These are phyloP conservation scores for Zosterops lateralis DNA, from an alignment of 2,113 vertebrate genomes.

Conservation along the genomic window DNA sequence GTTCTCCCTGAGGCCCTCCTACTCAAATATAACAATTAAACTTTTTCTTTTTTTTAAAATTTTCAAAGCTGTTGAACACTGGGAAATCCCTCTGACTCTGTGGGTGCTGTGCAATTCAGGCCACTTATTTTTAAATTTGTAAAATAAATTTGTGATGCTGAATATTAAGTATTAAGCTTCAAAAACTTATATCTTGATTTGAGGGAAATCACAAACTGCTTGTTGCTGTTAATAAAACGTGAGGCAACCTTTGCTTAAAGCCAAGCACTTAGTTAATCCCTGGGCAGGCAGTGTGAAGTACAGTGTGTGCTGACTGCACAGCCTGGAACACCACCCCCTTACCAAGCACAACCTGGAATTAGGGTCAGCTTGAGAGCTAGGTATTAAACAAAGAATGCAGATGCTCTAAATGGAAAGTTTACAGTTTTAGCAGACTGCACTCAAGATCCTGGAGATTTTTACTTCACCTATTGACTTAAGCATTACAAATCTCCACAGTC, in stretches of 20 bases:
- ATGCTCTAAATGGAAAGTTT: constrained; percentile 69
- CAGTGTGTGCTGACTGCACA: not conserved
- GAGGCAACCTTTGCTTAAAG: not conserved
- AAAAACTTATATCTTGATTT: not conserved
- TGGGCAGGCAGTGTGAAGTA: not conserved
- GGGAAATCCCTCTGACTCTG: not conserved
- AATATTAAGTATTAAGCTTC: not conserved
- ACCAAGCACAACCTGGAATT: constrained; percentile 34
- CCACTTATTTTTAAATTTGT: not conserved
- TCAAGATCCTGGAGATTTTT: constrained; percentile 67
- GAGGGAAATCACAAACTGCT: not conserved
- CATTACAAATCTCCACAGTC: constrained; percentile 70
- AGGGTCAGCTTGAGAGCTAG: constrained; percentile 2
- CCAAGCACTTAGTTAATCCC: not conserved
- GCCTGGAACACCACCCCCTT: constrained; percentile 14
- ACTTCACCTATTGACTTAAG: constrained; percentile 71
- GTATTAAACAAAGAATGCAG: constrained; percentile 64
- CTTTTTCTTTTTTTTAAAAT: not conserved
- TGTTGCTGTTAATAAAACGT: not conserved
- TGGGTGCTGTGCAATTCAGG: not conserved
- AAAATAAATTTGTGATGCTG: not conserved
- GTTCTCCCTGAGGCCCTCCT: not conserved
- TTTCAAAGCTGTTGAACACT: not conserved
- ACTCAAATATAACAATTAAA: not conserved
- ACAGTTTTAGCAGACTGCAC: constrained; percentile 65